Conservation (phyloP, 2,888 invertebrate genomes). For the Crocallis elinguaria region DNA sequence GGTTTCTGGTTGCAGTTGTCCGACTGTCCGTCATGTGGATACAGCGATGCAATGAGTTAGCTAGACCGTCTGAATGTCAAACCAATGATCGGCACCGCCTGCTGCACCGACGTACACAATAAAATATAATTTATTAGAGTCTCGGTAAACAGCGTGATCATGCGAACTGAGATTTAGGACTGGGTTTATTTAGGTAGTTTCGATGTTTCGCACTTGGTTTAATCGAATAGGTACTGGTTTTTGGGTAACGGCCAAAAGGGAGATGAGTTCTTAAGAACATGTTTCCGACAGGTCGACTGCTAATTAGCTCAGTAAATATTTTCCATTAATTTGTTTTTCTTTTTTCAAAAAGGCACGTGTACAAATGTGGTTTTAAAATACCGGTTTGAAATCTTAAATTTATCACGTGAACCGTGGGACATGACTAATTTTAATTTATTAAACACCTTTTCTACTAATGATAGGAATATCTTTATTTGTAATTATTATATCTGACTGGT, state of each 20-base stretch:
- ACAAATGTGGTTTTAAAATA: not conserved
- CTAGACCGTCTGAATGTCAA: constrained; percentile 84
- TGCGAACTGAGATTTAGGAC: constrained; percentile 47
- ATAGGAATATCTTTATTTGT: constrained; percentile 5
- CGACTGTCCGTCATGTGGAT: constrained; percentile 55
- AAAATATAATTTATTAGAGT: constrained; percentile 82
- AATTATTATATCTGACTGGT: constrained; percentile 5
- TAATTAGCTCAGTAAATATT: constrained; percentile 15
- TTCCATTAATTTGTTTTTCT: constrained; percentile 7
- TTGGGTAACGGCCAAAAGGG: constrained; percentile 16
- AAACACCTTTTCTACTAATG: constrained; percentile 8
- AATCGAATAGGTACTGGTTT: constrained; percentile 5
- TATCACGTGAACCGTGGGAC: not conserved
- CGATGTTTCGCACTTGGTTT: constrained; percentile 5
- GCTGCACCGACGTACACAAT: constrained; percentile 70
- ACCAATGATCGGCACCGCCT: constrained; percentile 80
- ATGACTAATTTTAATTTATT: constrained; percentile 18
- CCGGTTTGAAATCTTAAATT: not conserved
- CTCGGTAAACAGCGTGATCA: constrained; percentile 77
- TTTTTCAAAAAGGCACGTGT: not conserved
- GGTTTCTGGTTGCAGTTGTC: constrained; percentile 45
- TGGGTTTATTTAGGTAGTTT: constrained; percentile 25
- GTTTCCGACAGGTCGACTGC: constrained; percentile 15
- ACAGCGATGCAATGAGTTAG: constrained; percentile 73
- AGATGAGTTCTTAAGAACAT: constrained; percentile 19